Evolutionary conservation across 2,113 vertebrate species (phyloP), one percentile per base, ranked within the genome.

Genomic region (Macroglossus sobrinus): DNA sequence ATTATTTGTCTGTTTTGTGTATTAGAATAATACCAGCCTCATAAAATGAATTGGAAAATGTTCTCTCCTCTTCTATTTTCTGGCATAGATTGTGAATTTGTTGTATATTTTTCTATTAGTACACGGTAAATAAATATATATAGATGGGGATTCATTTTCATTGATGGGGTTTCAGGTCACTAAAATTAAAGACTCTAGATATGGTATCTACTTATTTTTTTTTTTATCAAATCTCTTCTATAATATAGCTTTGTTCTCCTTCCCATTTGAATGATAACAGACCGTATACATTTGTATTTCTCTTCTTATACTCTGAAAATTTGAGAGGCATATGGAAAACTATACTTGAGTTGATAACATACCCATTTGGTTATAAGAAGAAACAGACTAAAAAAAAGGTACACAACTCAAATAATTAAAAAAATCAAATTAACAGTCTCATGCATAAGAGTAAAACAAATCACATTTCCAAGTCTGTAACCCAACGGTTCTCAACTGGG

Each of bases 361-460:
- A 50, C 45, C n/a, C 55, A 72, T 89, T 84, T 89, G 40, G 78
- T 85, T 72, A 63, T 21, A 45, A 89, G 63, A 57, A 66, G 16
- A 19, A 74, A 91, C 53, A 92, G 53, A 55, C 15, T 61, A 12
- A 1, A 28, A n/a, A 63, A 84, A 95, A 69, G 45, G 28, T 69
- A 55, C 21, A 55, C 26, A 55, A 55, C 10, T 76, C 33, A 81
- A 12, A 82, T 92, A n/a, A n/a, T 43, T 59, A 61, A 66, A 78
- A 30, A 5, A 69, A 64, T 40, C 45, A 74, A 50, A 82, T 40
- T 63, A 89, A 79, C 7, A 89, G 35, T 43, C 43, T 61, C 35
- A 74, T 68, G 80, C 43, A 90, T 78, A 84, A 21, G 80, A 85
- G 89, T 84, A 90, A 74, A 92, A 82, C 13, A 33, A 82, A 79